Evolutionary conservation across 2,888 invertebrate genomes (phyloP), one percentile per base, ranked within the genome.

Genomic region (Odiellus spinosus): DNA sequence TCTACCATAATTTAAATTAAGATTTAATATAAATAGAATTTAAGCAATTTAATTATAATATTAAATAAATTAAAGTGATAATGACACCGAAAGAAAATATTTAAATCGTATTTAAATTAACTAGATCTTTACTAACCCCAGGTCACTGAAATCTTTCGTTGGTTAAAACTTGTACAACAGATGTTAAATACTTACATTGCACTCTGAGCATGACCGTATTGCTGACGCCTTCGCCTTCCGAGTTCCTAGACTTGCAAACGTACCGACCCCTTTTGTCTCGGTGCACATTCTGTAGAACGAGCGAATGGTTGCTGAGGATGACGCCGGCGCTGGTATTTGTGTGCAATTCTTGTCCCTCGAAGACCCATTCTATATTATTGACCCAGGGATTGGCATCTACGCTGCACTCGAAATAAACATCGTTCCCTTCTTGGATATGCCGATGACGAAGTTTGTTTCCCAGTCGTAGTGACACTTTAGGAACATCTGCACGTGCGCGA

Each of bases 331-430:
- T 26, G 8, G 32, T 18, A 46, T 50, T 44, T 6, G 44, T n/a
- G 10, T 36, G 12, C 4, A 52, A 42, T 11, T 44, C 36, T n/a
- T 36, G 38, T 19, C 43, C 48, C 32, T 50, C 50, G 39, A 52
- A 52, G 15, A 46, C 40, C 52, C 52, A 52, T 3, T 46, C 50
- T 8, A 50, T 46, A 33, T 48, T 46, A 18, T 46, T 45, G 8
- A 52, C 42, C 46, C 50, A 50, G 2, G 52, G 52, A 42, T 52
- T 52, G 14, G 50, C 46, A 38, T 43, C 44, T 19, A 52, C 43
- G 11, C 42, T 45, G 42, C 52, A 52, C 34, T 50, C 52, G 21
- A 52, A n/a, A 5, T 41, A 48, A 3, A 52, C 48, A 5, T 48
- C 46, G 15, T 36, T 42, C 10, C 50, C 50, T 42, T 52, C 52